Evolutionary conservation across 2,888 invertebrate genomes (phyloP).

Genomic region (Andrena chrysosceles): DNA sequence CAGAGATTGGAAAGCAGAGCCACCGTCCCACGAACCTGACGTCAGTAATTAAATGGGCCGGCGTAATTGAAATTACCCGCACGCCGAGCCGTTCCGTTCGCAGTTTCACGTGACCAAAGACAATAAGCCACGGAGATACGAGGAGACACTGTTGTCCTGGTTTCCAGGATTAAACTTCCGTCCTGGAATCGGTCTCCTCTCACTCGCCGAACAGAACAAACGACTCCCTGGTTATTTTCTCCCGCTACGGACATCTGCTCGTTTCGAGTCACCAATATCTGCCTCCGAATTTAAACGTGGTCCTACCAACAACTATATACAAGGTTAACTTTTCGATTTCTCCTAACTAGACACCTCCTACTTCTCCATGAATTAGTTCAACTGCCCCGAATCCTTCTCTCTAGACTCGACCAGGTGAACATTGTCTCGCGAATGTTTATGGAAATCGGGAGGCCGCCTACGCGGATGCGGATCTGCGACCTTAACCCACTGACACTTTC

Average conservation of each 20-base stretch:
- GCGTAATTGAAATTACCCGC: constrained; percentile 56
- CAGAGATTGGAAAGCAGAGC: not conserved
- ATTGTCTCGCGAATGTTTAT: constrained; percentile 70
- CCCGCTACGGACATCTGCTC: no score
- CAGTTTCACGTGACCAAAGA: constrained; percentile 51
- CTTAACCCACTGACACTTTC: constrained; percentile 75
- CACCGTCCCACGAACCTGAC: constrained; percentile 27
- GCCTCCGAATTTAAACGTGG: not conserved
- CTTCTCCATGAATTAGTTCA: not conserved
- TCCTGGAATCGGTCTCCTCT: constrained; percentile 27
- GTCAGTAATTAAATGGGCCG: constrained; percentile 57
- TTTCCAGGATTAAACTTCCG: constrained; percentile 68
- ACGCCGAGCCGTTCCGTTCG: constrained; percentile 4
- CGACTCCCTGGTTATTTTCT: not conserved
- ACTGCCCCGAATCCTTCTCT: not conserved
- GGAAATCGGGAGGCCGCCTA: constrained; percentile 61
- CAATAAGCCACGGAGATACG: constrained; percentile 49
- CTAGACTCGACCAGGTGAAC: not conserved
- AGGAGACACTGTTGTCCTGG: constrained; percentile 46
- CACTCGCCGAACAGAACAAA: not conserved
- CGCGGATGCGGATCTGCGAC: constrained; percentile 71
- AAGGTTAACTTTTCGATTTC: no score
- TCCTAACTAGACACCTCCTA: not conserved
- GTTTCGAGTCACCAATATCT: not conserved
- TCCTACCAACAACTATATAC: no score